Base-by-base conservation (phyloP, 2,888 invertebrate genomes). In the Coenonympha arcania region DNA sequence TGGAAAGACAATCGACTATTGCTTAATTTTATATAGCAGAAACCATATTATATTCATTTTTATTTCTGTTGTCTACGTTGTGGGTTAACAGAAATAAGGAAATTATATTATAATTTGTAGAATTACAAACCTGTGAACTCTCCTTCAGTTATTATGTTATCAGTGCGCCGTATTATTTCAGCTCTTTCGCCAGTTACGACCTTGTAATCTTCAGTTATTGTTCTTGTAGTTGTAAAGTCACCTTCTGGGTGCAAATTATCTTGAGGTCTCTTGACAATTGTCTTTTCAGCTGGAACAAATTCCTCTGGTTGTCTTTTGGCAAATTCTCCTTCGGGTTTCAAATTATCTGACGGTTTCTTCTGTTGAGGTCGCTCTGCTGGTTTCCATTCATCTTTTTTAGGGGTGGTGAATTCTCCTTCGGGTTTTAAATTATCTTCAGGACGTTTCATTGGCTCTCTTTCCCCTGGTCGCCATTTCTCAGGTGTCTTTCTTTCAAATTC, bases 111-210 rank as follows among this genome's bases (percentile, higher is more conserved):
- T 26, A n/a, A 33, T 8, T 33, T 8, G 28, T 28, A 37, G 16
- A 43, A 30, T 28, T 42, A 20, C 43, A 26, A 79, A 90, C 91
- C 90, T 70, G 82, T 89, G 59, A 92, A 92, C 72, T 90, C 88
- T 62, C 91, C 90, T 81, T 89, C 88, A 44, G 88, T 82, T 28
- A 87, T 88, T 11, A 92, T 87, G 66, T 93, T 92, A 67, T 92
- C 91, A 56, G 88, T 88, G 36, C 87, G 89, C 54, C 88, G 88
- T 54, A 89, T 84, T 16, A 91, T 89, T 70, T 91, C 90, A 26
- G 89, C 89, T 59, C 91, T 85, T 68, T 91, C 91, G 0, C 90
- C 90, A 22, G 76, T 84, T 1, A 89, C 87, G n/a, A 88, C 83
- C 54, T 76, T 85, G 58, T 89, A 90, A 64, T 91, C 90, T 51